Base-by-base conservation (phyloP, 2,888 invertebrate species). In the Pristionchus entomophagus region DNA sequence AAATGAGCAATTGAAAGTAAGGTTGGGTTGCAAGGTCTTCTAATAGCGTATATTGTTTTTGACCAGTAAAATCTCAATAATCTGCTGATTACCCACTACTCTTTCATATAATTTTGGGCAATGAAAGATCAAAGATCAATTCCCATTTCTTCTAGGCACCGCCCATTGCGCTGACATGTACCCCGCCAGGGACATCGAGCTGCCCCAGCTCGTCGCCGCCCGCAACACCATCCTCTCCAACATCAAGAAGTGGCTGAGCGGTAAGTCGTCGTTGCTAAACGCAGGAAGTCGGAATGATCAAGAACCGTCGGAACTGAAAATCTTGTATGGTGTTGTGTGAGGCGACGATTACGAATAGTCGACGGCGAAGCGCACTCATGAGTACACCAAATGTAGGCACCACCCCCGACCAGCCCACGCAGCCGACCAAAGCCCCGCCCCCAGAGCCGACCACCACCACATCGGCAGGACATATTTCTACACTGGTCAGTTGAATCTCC, bases 121-220 rank as follows among this genome's bases (percentile, higher is more conserved):
- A 59, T 29, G 19, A 59, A 69, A 38, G 65, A 22, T 41, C 49
- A 83, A 62, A 83, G 41, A 59, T 45, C 41, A 49, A 51, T 73
- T 41, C 22, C 19, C 3, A 35, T 41, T 1, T 38, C 19, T 45
- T 12, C 53, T n/a, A 51, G 89, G 90, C 86, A 91, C 90, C 38
- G 91, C 91, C 53, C 91, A 91, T 82, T 91, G 91, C 86, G 90
- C 89, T 1, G 90, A 91, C 73, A 91, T 91, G 90, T 91, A 91
- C 85, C 6, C 85, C 0, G 85, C 85, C 17, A 22, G 85, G 4
- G 53, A 51, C 53, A 5, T 35, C 12, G 85, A 85, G 22, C 53
- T 32, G 12, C 53, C 32, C 5, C 49, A 41, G 41, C 85, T 85
- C 17, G 45, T 29, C 10, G 56, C 49, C 26, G 85, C 85, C 14